Conservation (phyloP, 1,140 invertebrate species). For the Planococcus citri region DNA sequence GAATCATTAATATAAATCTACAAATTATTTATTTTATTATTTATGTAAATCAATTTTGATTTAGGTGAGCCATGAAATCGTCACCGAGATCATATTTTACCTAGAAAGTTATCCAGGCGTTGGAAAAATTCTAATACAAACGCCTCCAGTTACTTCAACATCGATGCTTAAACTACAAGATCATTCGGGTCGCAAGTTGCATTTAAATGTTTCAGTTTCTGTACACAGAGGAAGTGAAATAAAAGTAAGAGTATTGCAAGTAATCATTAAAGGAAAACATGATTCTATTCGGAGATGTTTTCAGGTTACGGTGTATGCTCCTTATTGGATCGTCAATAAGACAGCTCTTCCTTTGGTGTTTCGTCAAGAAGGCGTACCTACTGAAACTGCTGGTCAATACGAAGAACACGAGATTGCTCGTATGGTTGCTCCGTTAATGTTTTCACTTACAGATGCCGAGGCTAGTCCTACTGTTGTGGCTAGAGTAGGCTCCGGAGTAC, state of each 20-base stretch:
- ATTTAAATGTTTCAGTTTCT: conserved; percentile 51
- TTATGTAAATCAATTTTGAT: conserved; percentile 35
- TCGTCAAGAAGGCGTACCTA: conserved; percentile 67
- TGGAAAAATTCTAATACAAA: conserved; percentile 41
- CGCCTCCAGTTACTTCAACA: conserved; percentile 38
- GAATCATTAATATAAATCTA: too few relatives aligned
- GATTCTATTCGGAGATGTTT: conserved; percentile 30
- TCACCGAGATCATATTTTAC: conserved; percentile 55
- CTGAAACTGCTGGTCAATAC: conserved; percentile 82
- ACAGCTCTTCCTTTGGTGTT: conserved; percentile 90
- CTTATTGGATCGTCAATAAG: conserved; percentile 93
- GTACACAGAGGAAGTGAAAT: conserved; percentile 41
- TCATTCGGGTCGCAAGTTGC: conserved; percentile 51
- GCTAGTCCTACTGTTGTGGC: conserved; percentile 48
- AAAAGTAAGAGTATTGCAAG: neutral
- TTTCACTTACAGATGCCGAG: conserved; percentile 83
- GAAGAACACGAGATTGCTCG: conserved; percentile 87
- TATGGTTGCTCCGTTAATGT: conserved; percentile 83
- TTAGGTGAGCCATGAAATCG: conserved; percentile 39
- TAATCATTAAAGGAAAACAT: too few relatives aligned
- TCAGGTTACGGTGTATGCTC: conserved; percentile 65
- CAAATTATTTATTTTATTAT: neutral
- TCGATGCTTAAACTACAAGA: conserved; percentile 53
- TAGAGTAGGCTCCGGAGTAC: conserved; percentile 58
- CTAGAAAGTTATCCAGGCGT: conserved; percentile 70